phyloP scores from a whole-genome alignment of 2,888 invertebrate genomes.

The Suillia variegata region DNA sequence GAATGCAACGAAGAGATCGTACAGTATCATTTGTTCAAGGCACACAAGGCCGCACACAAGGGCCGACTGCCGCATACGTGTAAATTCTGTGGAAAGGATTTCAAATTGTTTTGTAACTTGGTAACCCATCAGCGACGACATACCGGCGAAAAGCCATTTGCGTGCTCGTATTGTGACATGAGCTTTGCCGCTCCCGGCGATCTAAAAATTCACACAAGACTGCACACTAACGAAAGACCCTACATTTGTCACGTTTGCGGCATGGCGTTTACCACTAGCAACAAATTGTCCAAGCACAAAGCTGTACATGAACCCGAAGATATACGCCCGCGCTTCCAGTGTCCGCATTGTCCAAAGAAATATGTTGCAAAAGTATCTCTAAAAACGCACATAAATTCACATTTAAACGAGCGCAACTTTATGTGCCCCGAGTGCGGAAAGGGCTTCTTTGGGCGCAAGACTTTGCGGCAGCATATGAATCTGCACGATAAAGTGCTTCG shows the following conservation, averaged over 20 bases:
- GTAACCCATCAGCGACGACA: conserved; percentile 51
- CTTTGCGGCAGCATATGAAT: conserved; percentile 42
- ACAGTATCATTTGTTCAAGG: conserved; percentile 27
- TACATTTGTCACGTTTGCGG: conserved; percentile 53
- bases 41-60: conserved; percentile 30
- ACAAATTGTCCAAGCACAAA: conserved; percentile 45
- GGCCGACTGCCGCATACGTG: conserved; percentile 31
- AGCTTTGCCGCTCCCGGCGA: conserved; percentile 48
- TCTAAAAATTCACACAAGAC: conserved; percentile 43
- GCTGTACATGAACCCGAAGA: conserved; percentile 30
- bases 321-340: conserved; percentile 34
- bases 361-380: no score
- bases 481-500: conserved; percentile 40
- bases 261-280: conserved; percentile 45
- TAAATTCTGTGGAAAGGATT: conserved; percentile 38
- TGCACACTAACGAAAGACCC: conserved; percentile 52
- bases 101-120: conserved; percentile 46
- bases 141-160: conserved; percentile 47
- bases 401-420: conserved; percentile 41
- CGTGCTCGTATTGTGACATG: conserved; percentile 42
- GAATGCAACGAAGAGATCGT: conserved; percentile 35
- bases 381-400: conserved; percentile 49
- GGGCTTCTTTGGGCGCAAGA: conserved; percentile 43
- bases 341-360: conserved; percentile 44
- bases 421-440: conserved; percentile 41